Conservation (phyloP, 2,113 vertebrate genomes). For the Carassius auratus region DNA sequence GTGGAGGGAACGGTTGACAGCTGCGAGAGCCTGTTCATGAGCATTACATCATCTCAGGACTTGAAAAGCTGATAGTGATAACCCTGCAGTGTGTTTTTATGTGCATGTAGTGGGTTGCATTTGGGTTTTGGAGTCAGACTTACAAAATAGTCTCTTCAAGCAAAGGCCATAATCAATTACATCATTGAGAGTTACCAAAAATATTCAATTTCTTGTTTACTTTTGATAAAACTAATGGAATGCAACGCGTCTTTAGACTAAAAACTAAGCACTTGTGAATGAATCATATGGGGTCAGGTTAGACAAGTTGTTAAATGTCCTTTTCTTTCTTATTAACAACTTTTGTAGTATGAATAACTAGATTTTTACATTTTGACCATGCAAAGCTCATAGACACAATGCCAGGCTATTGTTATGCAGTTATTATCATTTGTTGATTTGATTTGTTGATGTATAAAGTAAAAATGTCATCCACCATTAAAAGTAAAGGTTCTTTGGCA, state of each 20-base stretch:
- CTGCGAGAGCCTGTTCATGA: slow-evolving; percentile 52
- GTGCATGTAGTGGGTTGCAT: background rate
- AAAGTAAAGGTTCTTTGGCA: too few relatives aligned
- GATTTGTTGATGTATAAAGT: too few relatives aligned
- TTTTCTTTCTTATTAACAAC: background rate
- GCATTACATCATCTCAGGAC: slow-evolving; percentile 64
- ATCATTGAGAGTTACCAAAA: background rate
- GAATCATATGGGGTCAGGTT: background rate
- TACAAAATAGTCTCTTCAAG: slow-evolving; percentile 7
- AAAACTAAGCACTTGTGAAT: background rate
- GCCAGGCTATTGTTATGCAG: too few relatives aligned
- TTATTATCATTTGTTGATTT: too few relatives aligned
- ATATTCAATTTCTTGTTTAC: background rate
- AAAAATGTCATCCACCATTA: too few relatives aligned
- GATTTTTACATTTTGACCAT: background rate
- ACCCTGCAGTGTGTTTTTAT: slow-evolving; percentile 14
- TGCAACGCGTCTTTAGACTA: background rate
- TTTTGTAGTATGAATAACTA: background rate
- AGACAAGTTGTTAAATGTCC: background rate
- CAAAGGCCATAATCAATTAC: slow-evolving; percentile 1
- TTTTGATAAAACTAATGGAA: background rate
- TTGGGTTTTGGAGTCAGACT: slow-evolving; percentile 14
- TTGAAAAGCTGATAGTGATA: slow-evolving; percentile 51
- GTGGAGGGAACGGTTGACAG: slow-evolving; percentile 52
- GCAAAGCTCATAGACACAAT: too few relatives aligned